Percentiles rank a stretch among this genome's conserved stretches.
These are phyloP conservation scores for Noctua fimbriata DNA, from an alignment of 2,888 invertebrate species.

Conservation along the genomic window DNA sequence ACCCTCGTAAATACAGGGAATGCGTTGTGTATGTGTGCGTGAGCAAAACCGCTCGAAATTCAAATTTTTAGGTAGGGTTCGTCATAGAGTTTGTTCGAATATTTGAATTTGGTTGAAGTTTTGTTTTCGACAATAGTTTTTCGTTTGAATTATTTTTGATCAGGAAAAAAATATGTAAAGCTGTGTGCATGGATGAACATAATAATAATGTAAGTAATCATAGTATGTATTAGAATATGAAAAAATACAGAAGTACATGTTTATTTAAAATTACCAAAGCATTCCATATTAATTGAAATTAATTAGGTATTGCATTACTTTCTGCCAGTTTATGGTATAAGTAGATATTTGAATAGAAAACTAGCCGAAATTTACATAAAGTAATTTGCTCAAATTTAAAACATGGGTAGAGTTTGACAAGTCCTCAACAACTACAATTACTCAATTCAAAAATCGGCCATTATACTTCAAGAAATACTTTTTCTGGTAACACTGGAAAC, in stretches of 20 bases:
- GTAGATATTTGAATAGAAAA: background rate
- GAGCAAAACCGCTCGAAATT: constrained; percentile 79
- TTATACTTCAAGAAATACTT: background rate
- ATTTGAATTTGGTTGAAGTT: constrained; percentile 23
- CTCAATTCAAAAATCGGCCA: background rate
- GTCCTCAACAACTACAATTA: background rate
- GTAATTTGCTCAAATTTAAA: background rate
- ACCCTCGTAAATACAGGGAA: constrained; percentile 65
- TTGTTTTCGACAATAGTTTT: background rate
- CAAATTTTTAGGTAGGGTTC: constrained; percentile 63
- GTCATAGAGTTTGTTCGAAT: constrained; percentile 24
- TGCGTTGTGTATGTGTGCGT: constrained; percentile 76
- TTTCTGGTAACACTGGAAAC: background rate
- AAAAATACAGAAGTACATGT: background rate
- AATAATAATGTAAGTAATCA: background rate
- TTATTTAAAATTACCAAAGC: background rate
- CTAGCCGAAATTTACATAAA: background rate
- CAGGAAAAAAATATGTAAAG: background rate
- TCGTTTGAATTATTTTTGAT: background rate
- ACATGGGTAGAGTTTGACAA: background rate
- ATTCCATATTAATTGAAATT: background rate
- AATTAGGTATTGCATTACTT: background rate
- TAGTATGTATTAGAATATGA: background rate
- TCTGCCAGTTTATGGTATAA: background rate
- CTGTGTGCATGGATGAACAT: background rate